Evolutionary conservation across 2,888 invertebrate species (phyloP), one percentile per base, ranked within the genome.

Genomic region (Callinectes sapidus): DNA sequence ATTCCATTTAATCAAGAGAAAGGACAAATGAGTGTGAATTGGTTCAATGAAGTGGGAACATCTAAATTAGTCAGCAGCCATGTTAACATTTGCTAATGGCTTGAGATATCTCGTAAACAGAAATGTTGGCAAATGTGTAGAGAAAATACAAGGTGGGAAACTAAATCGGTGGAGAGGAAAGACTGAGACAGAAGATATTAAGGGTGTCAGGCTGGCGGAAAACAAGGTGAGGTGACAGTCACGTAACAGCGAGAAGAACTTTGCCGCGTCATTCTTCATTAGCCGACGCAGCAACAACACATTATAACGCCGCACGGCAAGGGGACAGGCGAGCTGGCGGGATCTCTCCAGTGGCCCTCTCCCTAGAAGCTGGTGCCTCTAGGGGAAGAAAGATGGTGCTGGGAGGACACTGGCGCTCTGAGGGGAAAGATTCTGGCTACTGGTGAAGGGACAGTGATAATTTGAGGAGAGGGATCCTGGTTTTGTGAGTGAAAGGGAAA

Each of bases 201-300:
- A 35, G 35, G 81, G 32, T 48, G 48, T 48, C 48, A 48, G 87
- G 87, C 48, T n/a, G n/a, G 48, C n/a, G 48, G 23, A n/a, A 87
- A 28, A 14, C 28, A 87, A 10, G 87, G 48, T 18, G 54, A 28
- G 54, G n/a, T 23, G 87, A 48, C 48, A 87, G 54, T 28, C 48
- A 18, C 14, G 87, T 10, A 87, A 87, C 87, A 87, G 35, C 48
- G 48, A 48, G 87, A 87, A 87, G 87, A 87, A 87, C 87, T 87
- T 18, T 6, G 48, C n/a, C 16, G 5, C 54, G 87, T 48, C 87
- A 87, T 28, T 87, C 87, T 54, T 87, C 87, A 87, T 87, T 87
- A 87, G 28, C 48, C 14, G 32, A 10, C 87, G 54, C 87, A 87
- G 87, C 48, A 87, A 55, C 54, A 55, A 48, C 81, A 81, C 81